Conservation (phyloP, 2,888 invertebrate species). For the Plebejus anna region DNA sequence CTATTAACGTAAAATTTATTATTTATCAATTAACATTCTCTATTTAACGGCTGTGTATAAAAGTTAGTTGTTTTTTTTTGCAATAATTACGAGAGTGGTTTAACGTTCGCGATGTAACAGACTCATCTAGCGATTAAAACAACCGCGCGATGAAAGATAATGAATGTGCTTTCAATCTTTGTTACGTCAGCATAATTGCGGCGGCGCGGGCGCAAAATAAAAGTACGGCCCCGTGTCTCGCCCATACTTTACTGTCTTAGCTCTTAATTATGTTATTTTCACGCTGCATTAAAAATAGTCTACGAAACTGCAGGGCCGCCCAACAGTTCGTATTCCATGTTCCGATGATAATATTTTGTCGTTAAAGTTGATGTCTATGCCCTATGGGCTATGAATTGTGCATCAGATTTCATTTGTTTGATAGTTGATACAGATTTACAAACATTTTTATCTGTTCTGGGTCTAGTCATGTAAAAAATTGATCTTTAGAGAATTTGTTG, state of each 20-base stretch:
- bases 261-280: slow-evolving; percentile 31
- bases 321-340: background rate
- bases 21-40: background rate
- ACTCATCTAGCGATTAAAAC: slow-evolving; percentile 23
- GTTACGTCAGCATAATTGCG: slow-evolving; percentile 30
- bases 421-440: background rate
- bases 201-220: slow-evolving; percentile 24
- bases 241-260: slow-evolving; percentile 26
- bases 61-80: background rate
- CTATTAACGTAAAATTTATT: background rate
- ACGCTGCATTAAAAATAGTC: slow-evolving; percentile 26
- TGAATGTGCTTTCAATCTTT: slow-evolving; percentile 32
- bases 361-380: background rate
- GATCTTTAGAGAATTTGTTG: background rate
- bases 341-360: background rate
- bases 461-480: background rate
- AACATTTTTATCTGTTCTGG: background rate
- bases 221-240: slow-evolving; percentile 20
- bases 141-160: slow-evolving; percentile 33
- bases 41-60: slow-evolving; percentile 9
- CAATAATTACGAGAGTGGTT: slow-evolving; percentile 16
- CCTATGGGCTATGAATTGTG: background rate
- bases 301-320: background rate
- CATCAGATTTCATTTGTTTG: background rate
- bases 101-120: slow-evolving; percentile 14